Conservation (phyloP, 2,797 vertebrate species). For the Todus mexicanus region DNA sequence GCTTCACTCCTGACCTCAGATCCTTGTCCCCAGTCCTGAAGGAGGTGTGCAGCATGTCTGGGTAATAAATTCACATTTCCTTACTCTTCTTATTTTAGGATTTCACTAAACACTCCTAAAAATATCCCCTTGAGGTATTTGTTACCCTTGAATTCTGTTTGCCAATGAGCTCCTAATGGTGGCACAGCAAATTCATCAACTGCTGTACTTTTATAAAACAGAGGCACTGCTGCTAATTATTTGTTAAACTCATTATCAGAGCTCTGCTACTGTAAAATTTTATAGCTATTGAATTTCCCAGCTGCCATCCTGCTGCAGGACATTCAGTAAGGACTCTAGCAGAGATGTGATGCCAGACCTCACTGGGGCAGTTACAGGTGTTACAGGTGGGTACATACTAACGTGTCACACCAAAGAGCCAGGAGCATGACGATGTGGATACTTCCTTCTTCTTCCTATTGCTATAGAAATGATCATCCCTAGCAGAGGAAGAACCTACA, state of each 20-base stretch:
- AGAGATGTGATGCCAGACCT: not conserved
- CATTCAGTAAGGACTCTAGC: not conserved
- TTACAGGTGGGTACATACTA: not conserved
- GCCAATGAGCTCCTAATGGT: conserved; percentile 45
- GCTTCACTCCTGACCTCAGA: not conserved
- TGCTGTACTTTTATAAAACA: not conserved
- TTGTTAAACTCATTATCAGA: conserved; percentile 27
- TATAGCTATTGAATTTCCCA: not conserved
- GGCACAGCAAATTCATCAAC: conserved; percentile 12
- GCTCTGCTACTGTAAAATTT: not conserved
- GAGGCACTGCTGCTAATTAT: conserved; percentile 1
- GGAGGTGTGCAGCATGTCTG: not conserved
- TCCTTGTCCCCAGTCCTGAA: not conserved
- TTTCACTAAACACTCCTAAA: not conserved
- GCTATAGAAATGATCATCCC: not conserved
- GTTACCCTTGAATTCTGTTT: conserved; percentile 2
- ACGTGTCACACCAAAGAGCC: not conserved
- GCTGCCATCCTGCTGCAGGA: not conserved
- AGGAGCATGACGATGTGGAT: not conserved
- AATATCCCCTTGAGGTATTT: not conserved
- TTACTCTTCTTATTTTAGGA: not conserved
- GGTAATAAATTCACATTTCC: not conserved
- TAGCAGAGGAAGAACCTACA: not conserved
- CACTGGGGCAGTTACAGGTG: not conserved
- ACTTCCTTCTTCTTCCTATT: not conserved